Base-by-base conservation (phyloP, 2,888 invertebrate species). In the Leptodirus hochenwartii region DNA sequence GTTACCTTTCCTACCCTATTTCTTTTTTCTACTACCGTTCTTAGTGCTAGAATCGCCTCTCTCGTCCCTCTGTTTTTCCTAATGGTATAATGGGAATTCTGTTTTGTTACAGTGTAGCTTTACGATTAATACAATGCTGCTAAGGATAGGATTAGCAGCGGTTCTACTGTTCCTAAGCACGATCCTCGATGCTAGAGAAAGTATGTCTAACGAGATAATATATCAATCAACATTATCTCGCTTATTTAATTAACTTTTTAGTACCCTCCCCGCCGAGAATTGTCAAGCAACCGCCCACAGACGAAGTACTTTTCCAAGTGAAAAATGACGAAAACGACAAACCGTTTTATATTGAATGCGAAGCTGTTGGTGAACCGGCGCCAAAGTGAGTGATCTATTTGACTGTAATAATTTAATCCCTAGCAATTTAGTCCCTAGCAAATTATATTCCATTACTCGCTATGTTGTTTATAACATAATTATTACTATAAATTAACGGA, bases 271-370 rank as follows among this genome's bases (percentile, higher is more conserved):
- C 91, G 37, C 91, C 91, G 32, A 67, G 76, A 53, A 90, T 91
- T 50, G 74, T 80, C 38, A 88, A 88, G 58, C 87, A 91, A 56
- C 90, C 91, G 25, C 84, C 85, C 27, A 76, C 79, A 35, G 85
- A 87, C 50, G 88, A 88, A 60, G 66, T 84, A 43, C 66, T 90
- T 38, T 91, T 88, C 57, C 85, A 90, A 69, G 88, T 90, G 41
- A 81, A 79, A 25, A 75, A 77, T 47, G 65, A 72, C 30, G 87
- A 88, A 58, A 80, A 78, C 48, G 82, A 88, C 56, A 88, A 85
- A 54, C 90, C 90, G 28, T 88, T 90, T 61, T 76, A 87, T 47
- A 82, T 98, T 41, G 88, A 91, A 56, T 98, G 96, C 55, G 87
- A 88, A 57, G 96, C 96, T 9, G 80, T 81, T 53, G 95, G 91